Evolutionary conservation across 1,140 invertebrate genomes (phyloP).

Genomic region (Caenorhabditis inopinata): DNA sequence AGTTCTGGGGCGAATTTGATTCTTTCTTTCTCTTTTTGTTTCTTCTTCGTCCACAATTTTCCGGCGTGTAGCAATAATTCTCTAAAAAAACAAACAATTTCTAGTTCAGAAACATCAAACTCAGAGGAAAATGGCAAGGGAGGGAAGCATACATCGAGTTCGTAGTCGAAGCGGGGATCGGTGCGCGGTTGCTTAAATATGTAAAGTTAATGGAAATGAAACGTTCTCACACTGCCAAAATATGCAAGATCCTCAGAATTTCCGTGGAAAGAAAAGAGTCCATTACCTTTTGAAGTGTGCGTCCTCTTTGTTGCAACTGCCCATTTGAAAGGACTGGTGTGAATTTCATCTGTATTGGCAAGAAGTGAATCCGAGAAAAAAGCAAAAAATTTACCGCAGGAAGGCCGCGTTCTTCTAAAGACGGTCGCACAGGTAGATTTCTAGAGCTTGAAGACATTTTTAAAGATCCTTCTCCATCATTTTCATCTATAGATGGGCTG

Average conservation of each 20-base stretch:
- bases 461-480: background rate
- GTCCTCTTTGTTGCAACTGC: slow-evolving; percentile 22
- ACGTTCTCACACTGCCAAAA: slow-evolving; percentile 26
- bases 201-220: background rate
- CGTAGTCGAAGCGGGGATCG: slow-evolving; percentile 20
- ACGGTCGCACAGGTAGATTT: background rate
- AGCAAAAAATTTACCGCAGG: background rate
- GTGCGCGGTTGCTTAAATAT: slow-evolving; percentile 26
- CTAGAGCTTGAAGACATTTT: background rate
- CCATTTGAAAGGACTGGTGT: background rate
- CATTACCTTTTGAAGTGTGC: slow-evolving; percentile 26
- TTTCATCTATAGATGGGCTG: background rate
- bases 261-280: background rate
- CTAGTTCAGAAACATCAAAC: background rate
- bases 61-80: slow-evolving; percentile 1
- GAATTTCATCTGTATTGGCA: slow-evolving; percentile 11
- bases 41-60: slow-evolving; percentile 7
- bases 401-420: background rate
- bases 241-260: background rate
- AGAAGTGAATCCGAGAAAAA: background rate
- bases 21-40: background rate
- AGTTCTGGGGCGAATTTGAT: slow-evolving; percentile 8
- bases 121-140: background rate
- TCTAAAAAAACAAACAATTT: background rate
- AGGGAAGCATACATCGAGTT: slow-evolving; percentile 11